Percentiles rank a stretch among this genome's conserved stretches.
Evolutionary conservation across 2,113 vertebrate genomes (phyloP).

Genomic region (Podilymbus podiceps): DNA sequence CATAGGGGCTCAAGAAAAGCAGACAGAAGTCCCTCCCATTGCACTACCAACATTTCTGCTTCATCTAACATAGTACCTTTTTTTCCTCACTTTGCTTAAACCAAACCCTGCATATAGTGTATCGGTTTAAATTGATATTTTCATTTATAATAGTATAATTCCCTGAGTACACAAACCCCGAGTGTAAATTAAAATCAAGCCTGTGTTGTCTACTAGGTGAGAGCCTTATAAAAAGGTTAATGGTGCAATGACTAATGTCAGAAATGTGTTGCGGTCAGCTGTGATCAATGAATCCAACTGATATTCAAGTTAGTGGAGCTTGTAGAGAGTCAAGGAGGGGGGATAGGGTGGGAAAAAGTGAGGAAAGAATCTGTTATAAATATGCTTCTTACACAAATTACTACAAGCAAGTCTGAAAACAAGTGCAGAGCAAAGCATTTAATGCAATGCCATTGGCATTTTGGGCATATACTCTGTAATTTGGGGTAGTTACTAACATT

Average conservation of each 20-base stretch:
- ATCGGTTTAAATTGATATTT: not conserved
- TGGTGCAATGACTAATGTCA: not conserved
- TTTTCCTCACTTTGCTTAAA: not conserved
- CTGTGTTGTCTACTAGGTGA: not conserved
- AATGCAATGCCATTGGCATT: constrained; percentile 28
- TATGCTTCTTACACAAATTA: constrained; percentile 45
- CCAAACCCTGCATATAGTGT: not conserved
- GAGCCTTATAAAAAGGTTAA: constrained; percentile 18
- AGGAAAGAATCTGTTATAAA: constrained; percentile 52
- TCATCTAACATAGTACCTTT: not conserved
- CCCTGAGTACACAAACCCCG: not conserved
- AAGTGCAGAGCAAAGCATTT: constrained; percentile 66
- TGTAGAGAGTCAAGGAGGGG: not conserved
- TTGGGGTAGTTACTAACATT: constrained; percentile 64
- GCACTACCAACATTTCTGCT: not conserved
- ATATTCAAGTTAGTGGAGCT: not conserved
- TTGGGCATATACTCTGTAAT: constrained; percentile 59
- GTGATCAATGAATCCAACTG: constrained; percentile 22
- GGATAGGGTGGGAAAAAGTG: not conserved
- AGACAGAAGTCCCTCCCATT: not conserved
- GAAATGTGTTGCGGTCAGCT: not conserved
- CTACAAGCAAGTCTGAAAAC: constrained; percentile 55
- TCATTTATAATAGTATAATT: not conserved
- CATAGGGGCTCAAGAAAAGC: not conserved
- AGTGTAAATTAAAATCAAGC: constrained; percentile 5